A percentile compares a stretch with the other conserved stretches of the same genome.
Conservation (phyloP, 2,888 invertebrate genomes). For the Steromphala cineraria region DNA sequence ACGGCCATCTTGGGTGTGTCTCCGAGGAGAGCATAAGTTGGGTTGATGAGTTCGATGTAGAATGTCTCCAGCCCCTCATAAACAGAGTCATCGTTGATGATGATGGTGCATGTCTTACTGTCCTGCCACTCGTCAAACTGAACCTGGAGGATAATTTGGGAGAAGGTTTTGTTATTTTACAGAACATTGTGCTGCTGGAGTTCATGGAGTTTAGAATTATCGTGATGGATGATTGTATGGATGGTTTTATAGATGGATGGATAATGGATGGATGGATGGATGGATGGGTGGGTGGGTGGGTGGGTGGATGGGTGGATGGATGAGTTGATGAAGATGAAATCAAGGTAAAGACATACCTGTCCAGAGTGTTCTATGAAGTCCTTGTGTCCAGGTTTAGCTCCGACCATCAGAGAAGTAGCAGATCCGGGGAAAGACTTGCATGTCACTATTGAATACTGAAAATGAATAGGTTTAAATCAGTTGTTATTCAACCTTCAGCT, state of each 20-base stretch:
- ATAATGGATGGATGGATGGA: no score
- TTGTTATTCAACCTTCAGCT: no score
- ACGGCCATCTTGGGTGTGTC: conserved; percentile 50
- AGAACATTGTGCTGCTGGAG: no score
- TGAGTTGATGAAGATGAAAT: no score
- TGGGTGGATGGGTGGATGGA: no score
- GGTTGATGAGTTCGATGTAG: conserved; percentile 63
- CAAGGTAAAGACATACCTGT: conserved; percentile 52
- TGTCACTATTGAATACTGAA: conserved; percentile 68
- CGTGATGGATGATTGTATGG: no score
- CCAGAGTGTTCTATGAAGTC: conserved; percentile 59
- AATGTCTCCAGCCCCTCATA: conserved; percentile 71
- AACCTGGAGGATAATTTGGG: conserved; percentile 47
- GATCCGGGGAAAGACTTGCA: conserved; percentile 61
- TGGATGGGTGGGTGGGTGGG: no score
- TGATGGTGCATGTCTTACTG: conserved; percentile 65
- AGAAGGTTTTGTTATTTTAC: no score
- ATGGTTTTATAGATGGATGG: no score
- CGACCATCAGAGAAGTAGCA: conserved; percentile 55
- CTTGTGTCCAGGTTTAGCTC: conserved; percentile 54
- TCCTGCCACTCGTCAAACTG: conserved; percentile 73
- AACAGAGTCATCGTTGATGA: conserved; percentile 69
- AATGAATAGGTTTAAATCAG: neutral
- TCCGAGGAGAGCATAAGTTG: conserved; percentile 66
- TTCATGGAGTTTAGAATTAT: no score